phyloP scores from a whole-genome alignment of 1,140 invertebrate species.

The Epicauta chinensis region DNA sequence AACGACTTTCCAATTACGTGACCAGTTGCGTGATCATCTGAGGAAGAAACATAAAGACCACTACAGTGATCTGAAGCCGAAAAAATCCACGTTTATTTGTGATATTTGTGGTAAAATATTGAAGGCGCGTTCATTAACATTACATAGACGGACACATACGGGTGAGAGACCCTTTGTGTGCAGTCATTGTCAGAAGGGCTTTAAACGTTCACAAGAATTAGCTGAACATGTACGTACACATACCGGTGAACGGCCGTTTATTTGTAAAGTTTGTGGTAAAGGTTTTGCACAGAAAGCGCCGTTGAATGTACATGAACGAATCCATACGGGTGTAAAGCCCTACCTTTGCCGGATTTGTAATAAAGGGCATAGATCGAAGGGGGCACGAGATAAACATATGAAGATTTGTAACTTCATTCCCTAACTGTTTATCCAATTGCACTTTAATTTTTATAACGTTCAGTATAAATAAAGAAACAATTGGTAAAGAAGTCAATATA shows the following conservation, averaged over 20 bases:
- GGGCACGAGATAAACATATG: conserved; percentile 3
- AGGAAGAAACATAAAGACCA: conserved; percentile 32
- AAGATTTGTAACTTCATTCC: background rate
- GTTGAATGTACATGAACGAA: conserved; percentile 39
- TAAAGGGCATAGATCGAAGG: conserved; percentile 33
- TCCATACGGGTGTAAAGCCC: conserved; percentile 37
- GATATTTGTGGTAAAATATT: conserved; percentile 75
- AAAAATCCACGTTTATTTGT: conserved; percentile 46
- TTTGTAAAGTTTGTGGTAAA: conserved; percentile 24
- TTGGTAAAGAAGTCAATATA: too few species aligned
- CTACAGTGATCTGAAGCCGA: conserved; percentile 30
- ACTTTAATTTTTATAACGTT: background rate
- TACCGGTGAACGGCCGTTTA: conserved; percentile 24
- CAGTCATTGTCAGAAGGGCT: conserved; percentile 20
- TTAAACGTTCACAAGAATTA: background rate
- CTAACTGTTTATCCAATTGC: background rate
- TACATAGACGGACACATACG: conserved; percentile 56
- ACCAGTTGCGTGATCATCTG: too few species aligned
- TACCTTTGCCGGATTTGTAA: conserved; percentile 34
- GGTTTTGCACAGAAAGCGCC: conserved; percentile 20
- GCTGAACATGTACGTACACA: conserved; percentile 11
- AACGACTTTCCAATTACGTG: too few species aligned
- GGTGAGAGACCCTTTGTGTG: conserved; percentile 31
- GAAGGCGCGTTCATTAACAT: conserved; percentile 59
- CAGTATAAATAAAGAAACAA: too few species aligned